Evolutionary conservation across 2,113 vertebrate species (phyloP).

Genomic region (Oreotrochilus melanogaster): DNA sequence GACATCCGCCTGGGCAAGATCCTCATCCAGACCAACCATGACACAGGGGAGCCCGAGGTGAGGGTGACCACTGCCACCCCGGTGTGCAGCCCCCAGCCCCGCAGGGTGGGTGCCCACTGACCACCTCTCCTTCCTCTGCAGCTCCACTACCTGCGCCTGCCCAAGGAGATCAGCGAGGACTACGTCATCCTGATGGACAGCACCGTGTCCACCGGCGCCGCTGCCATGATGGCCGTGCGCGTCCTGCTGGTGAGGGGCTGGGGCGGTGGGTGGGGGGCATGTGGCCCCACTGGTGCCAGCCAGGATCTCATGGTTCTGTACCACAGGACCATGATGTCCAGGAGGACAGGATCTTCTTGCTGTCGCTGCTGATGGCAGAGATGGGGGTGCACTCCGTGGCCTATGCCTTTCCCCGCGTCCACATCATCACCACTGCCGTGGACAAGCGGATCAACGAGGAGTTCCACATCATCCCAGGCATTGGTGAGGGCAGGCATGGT

Average conservation of each 20-base stretch:
- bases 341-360: constrained; percentile 91
- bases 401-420: constrained; percentile 89
- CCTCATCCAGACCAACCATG: constrained; percentile 92
- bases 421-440: constrained; percentile 91
- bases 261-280: rapidly evolving
- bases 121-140: neutral
- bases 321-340: constrained; percentile 88
- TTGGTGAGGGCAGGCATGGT: constrained; percentile 75
- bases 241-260: constrained; percentile 82
- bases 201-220: constrained; percentile 90
- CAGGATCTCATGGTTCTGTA: rapidly evolving
- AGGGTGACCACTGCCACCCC: rapidly evolving
- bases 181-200: constrained; percentile 94
- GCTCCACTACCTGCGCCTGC: constrained; percentile 91
- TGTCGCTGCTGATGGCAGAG: constrained; percentile 91
- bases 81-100: rapidly evolving
- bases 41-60: constrained; percentile 89
- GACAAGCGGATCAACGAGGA: constrained; percentile 91
- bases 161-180: constrained; percentile 91
- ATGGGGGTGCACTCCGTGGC: constrained; percentile 93
- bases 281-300: rapidly evolving
- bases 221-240: constrained; percentile 89
- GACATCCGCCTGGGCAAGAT: constrained; percentile 93
- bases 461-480: constrained; percentile 93
- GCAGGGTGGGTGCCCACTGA: rapidly evolving